Conservation (phyloP, 2,113 vertebrate genomes). For the Eira barbara region DNA sequence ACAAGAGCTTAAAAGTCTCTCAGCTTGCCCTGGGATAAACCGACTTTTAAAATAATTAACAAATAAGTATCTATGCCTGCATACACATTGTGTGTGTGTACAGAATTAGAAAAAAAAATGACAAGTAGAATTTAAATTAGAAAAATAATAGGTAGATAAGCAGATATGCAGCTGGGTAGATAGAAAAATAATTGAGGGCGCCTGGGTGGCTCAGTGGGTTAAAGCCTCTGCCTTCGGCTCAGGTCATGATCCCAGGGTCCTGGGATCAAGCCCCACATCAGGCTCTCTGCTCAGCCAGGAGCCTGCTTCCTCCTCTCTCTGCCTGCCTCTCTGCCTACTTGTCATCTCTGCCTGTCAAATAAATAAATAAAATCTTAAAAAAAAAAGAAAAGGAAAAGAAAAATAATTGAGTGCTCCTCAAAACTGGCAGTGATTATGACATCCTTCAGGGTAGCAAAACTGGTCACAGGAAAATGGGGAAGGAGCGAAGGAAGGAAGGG, state of each 20-base stretch:
- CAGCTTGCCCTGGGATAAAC: rapidly evolving
- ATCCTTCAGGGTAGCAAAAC: background rate
- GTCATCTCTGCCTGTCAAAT: too few relatives aligned
- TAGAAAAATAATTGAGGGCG: background rate
- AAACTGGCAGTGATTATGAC: background rate
- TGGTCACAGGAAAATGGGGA: background rate
- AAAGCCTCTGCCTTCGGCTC: too few relatives aligned
- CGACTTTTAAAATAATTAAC: background rate
- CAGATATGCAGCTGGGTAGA: background rate
- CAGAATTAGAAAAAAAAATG: background rate
- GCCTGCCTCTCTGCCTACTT: too few relatives aligned
- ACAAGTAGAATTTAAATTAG: background rate
- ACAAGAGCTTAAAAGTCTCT: background rate
- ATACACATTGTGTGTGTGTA: background rate
- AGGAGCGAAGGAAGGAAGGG: background rate
- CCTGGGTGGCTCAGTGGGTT: too few relatives aligned
- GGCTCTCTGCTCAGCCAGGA: too few relatives aligned
- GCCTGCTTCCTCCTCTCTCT: too few relatives aligned
- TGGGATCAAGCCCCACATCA: too few relatives aligned
- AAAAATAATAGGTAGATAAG: background rate
- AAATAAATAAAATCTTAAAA: too few relatives aligned
- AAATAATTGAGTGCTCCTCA: background rate
- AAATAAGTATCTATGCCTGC: background rate
- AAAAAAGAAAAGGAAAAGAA: too few relatives aligned
- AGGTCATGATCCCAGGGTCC: too few relatives aligned